Base-by-base conservation (phyloP, 2,888 invertebrate species). In the Tricholauxania praeusta region DNA sequence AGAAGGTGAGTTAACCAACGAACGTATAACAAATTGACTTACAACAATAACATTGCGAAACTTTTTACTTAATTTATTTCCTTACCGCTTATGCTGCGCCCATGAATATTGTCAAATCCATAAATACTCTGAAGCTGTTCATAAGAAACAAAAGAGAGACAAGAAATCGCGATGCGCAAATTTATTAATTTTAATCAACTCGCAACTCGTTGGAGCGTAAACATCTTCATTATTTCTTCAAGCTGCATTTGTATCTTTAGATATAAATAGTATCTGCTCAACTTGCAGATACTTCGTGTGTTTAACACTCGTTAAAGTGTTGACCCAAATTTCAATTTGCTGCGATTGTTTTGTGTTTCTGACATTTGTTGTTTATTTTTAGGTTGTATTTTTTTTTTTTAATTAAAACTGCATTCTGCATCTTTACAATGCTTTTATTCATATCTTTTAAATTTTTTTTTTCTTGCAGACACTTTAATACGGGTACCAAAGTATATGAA, bases 401-500 rank as follows among this genome's bases (percentile, higher is more conserved):
- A 22, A 4, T 48, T 47, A 39, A 39, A 39, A 39, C 6, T 39
- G 39, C 39, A 39, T 70, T 28, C 3, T 28, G 28, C 28, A 62
- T 69, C 47, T 57, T 10, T 48, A 47, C 10, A 39, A 15, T 59
- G 32, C 32, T 72, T 60, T 65, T 60, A 66, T 72, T 69, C 47
- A 62, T 62, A 47, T 17, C 17, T 66, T 66, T 28, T 3, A 28
- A 28, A 28, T 28, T 28, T 70, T n/a, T 28, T 39, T 47, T 53
- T 49, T 57, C 0, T 80, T 79, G 52, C 77, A 84, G 84, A 78
- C 84, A 85, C 78, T 81, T 83, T 72, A 85, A 84, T 59, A 78
- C 77, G 72, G 85, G 84, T 59, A 78, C 77, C 62, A 84, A 85
- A 78, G 84, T 85, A 67, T 80, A 83, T 79, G 84, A 85, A 65